phyloP scores from a whole-genome alignment of 2,113 vertebrate species.

The Myocastor coypus region DNA sequence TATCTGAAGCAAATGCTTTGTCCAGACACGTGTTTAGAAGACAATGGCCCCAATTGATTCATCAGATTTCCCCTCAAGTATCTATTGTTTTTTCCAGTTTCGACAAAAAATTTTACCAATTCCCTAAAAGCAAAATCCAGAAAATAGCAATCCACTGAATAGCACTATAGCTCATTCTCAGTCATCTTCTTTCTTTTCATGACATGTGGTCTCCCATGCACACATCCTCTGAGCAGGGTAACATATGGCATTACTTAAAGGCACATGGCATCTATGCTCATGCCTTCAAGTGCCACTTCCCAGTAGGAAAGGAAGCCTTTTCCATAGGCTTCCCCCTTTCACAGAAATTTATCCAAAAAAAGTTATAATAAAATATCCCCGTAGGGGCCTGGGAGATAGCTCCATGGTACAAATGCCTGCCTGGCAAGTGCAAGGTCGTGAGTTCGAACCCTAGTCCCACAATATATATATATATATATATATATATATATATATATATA shows the following conservation, averaged over 20 bases:
- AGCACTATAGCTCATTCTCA: background rate
- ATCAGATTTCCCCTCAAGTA: background rate
- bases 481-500: too few species aligned
- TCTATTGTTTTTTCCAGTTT: slow-evolving; percentile 24
- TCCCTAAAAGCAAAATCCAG: slow-evolving; percentile 50
- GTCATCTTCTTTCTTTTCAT: background rate
- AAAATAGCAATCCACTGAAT: background rate
- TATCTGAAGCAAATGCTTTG: background rate
- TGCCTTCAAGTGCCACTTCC: background rate
- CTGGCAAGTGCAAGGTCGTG: too few species aligned
- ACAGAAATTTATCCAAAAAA: background rate
- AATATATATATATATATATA: too few species aligned
- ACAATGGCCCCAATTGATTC: background rate
- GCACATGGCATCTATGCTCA: background rate
- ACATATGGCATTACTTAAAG: background rate
- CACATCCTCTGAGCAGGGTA: background rate
- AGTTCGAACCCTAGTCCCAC: too few species aligned
- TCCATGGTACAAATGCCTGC: too few species aligned
- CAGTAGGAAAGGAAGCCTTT: background rate
- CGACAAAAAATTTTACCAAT: slow-evolving; percentile 75
- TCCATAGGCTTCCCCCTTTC: background rate
- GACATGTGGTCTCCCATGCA: background rate
- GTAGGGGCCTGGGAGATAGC: too few species aligned
- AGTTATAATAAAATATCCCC: slow-evolving; percentile 40
- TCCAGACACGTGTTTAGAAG: background rate